Evolutionary conservation across 2,797 vertebrate species (phyloP).

Genomic region (Schizothorax lantsangensis): DNA sequence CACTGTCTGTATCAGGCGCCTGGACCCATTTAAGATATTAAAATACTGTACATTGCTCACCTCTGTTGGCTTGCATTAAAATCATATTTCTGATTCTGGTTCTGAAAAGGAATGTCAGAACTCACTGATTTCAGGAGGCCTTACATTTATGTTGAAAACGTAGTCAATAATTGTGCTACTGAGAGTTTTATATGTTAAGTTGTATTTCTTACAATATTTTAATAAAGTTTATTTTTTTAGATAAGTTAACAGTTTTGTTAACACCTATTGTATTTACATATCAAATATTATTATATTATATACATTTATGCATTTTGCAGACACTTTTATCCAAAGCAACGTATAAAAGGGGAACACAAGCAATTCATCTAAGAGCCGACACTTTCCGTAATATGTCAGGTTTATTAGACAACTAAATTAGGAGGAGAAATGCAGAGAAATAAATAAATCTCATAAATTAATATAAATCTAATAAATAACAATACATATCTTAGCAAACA

Average conservation of each 20-base stretch:
- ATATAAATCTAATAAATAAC: no score
- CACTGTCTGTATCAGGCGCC: conserved; percentile 24
- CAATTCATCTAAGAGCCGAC: no score
- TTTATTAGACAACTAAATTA: not conserved
- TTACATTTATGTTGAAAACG: not conserved
- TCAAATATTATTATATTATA: not conserved
- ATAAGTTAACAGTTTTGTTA: not conserved
- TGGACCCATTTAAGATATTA: conserved; percentile 10
- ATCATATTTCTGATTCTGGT: not conserved
- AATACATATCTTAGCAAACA: not conserved
- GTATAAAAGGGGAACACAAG: no score
- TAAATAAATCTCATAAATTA: no score
- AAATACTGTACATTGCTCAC: not conserved
- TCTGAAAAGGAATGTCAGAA: not conserved
- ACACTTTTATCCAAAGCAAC: not conserved
- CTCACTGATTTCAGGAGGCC: not conserved
- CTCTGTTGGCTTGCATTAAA: not conserved
- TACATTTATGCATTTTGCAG: not conserved
- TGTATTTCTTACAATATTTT: not conserved
- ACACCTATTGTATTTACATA: not conserved
- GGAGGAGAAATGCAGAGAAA: not conserved
- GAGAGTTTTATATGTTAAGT: not conserved
- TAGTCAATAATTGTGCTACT: not conserved
- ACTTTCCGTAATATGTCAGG: not conserved
- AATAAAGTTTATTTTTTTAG: not conserved